Evolutionary conservation across 2,797 vertebrate genomes (phyloP), one percentile per base, ranked within the genome.

Genomic region (Chanos chanos): DNA sequence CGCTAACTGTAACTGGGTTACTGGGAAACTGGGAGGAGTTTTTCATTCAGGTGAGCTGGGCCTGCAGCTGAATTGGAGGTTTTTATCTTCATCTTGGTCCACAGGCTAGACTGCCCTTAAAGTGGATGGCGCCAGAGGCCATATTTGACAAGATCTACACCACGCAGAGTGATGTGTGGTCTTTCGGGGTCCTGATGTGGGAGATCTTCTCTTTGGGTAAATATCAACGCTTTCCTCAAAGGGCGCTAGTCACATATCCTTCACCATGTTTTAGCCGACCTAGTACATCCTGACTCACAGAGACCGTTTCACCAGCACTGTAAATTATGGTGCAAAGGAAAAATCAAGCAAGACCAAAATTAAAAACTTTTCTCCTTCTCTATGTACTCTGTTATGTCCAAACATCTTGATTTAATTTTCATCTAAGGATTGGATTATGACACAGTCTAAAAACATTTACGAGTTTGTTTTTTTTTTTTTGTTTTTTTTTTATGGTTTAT

Each of bases 141-240:
- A 97, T 98, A 77, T 97, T 98, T 70, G 94, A 98, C 86, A 97
- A 96, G 82, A 87, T 94, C 77, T 98, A 97, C 81, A 94, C 93
- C 6, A 94, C 92, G 0, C 94, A 96, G 85, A 97, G 94, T 41
- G 95, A 97, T 1, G 93, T 97, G 27, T 96, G 94, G 94, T 97
- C 94, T 15, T 96, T 96, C 4, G 95, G 94, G 45, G 92, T 97
- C 61, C 85, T 97, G 53, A 90, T 95, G 69, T 97, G 94, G 94
- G 94, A 97, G 78, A 97, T 96, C 81, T 96, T 97, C 81, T 96
- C 94, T 77, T 82, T 97, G 57, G 94, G 94, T 96, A 86, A 92
- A 88, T 81, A 54, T 7, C 28, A 44, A 10, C 8, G 1, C 62
- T 61, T 45, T 36, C 45, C 8, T 30, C 49, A 31, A 3, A 25